Conservation (phyloP, 1,140 invertebrate genomes). For the Scaptomyza pallida region DNA sequence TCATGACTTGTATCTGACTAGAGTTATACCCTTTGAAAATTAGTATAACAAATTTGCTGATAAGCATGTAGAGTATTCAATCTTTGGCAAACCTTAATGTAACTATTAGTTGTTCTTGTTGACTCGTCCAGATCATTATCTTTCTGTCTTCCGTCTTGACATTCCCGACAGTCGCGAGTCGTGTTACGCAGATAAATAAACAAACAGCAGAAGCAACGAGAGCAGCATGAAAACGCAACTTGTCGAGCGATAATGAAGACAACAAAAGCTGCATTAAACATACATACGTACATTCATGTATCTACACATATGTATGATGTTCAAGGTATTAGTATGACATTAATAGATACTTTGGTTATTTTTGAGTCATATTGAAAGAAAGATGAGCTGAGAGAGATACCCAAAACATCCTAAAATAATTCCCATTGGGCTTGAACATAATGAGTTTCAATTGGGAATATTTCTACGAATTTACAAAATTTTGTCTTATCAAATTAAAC, state of each 20-base stretch:
- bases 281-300: background rate
- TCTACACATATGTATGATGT: background rate
- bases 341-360: too few relatives aligned
- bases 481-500: too few relatives aligned
- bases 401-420: too few relatives aligned
- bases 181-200: slow-evolving; percentile 54
- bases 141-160: slow-evolving; percentile 22
- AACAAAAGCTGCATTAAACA: slow-evolving; percentile 8
- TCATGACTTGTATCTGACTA: too few relatives aligned
- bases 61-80: slow-evolving; percentile 9
- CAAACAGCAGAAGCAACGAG: slow-evolving; percentile 19
- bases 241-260: slow-evolving; percentile 30
- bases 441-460: too few relatives aligned
- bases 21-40: too few relatives aligned
- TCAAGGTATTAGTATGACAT: too few relatives aligned
- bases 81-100: background rate
- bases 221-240: slow-evolving; percentile 13
- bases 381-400: too few relatives aligned
- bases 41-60: background rate
- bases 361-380: too few relatives aligned
- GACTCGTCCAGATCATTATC: background rate
- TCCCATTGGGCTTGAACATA: too few relatives aligned
- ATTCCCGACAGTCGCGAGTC: slow-evolving; percentile 45
- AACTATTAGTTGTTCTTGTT: background rate
- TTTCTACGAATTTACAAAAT: too few relatives aligned